phyloP scores from a whole-genome alignment of 2,797 vertebrate species.

The Enteromius fasciolatus region DNA sequence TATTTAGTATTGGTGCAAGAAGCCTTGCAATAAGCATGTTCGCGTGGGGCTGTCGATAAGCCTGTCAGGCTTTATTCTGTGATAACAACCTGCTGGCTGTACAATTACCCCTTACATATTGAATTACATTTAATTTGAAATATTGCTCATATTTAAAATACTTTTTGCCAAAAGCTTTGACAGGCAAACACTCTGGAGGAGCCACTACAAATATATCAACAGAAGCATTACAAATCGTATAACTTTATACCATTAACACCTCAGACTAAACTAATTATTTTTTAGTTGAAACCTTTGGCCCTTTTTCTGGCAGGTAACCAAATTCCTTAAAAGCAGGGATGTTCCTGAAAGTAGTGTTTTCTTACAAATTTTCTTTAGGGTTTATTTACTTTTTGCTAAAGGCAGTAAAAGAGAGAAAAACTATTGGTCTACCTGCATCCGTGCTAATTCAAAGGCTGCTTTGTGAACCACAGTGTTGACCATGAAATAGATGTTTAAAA shows the following conservation, averaged over 20 bases:
- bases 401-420: not conserved
- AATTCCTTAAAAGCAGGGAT: not conserved
- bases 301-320: not conserved
- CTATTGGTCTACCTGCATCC: not conserved
- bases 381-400: not conserved
- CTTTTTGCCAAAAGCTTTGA: slow-evolving; percentile 2
- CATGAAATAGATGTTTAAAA: not conserved
- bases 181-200: not conserved
- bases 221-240: not conserved
- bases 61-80: too few relatives aligned
- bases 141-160: not conserved
- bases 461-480: not conserved
- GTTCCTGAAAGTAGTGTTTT: slow-evolving; percentile 15
- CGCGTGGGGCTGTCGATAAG: too few relatives aligned
- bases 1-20: too few relatives aligned
- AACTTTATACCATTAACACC: not conserved
- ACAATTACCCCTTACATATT: not conserved
- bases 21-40: too few relatives aligned
- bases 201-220: not conserved
- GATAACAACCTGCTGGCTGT: too few relatives aligned
- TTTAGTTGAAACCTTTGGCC: slow-evolving; percentile 2
- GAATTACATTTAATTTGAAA: not conserved
- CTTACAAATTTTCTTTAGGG: not conserved
- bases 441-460: slow-evolving; percentile 10
- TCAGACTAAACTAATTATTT: not conserved